Percentiles rank a stretch among this genome's conserved stretches.
phyloP scores from a whole-genome alignment of 2,888 invertebrate species.

The Eumacrocentrus americanus region DNA sequence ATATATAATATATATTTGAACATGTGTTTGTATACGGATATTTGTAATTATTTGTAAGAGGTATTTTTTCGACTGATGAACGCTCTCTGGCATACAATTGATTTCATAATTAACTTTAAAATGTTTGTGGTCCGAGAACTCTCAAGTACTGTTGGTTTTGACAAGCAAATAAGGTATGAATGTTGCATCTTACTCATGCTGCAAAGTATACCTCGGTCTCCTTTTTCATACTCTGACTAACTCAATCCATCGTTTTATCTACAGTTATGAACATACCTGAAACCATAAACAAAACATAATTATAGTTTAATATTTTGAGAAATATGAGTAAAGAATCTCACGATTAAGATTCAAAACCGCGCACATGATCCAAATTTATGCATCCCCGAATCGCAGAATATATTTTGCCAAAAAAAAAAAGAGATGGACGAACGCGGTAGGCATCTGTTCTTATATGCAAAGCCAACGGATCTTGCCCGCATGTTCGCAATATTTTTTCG shows the following conservation, averaged over 20 bases:
- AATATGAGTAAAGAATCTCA: background rate
- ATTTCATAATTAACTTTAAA: too few species aligned
- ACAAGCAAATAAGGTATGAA: too few species aligned
- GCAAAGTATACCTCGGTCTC: too few species aligned
- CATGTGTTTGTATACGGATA: too few species aligned
- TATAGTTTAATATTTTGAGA: background rate
- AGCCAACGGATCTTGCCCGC: conserved; percentile 10
- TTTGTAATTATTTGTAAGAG: too few species aligned
- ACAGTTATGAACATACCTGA: background rate
- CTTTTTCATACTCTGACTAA: too few species aligned
- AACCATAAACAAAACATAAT: background rate
- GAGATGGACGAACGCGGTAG: conserved; percentile 6
- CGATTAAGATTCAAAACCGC: background rate
- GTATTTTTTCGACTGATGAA: too few species aligned
- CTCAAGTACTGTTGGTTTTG: too few species aligned
- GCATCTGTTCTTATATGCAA: conserved; percentile 23
- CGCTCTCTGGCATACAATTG: too few species aligned
- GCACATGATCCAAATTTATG: conserved; percentile 4
- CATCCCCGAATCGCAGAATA: conserved; percentile 11
- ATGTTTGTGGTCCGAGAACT: too few species aligned
- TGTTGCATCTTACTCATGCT: too few species aligned
- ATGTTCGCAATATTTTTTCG: conserved; percentile 32
- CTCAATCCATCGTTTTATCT: background rate
- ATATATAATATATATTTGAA: too few species aligned
- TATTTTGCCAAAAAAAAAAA: conserved; percentile 11